These are phyloP conservation scores for Sebastes nivosus DNA, from an alignment of 2,797 vertebrate genomes.

Conservation along the genomic window DNA sequence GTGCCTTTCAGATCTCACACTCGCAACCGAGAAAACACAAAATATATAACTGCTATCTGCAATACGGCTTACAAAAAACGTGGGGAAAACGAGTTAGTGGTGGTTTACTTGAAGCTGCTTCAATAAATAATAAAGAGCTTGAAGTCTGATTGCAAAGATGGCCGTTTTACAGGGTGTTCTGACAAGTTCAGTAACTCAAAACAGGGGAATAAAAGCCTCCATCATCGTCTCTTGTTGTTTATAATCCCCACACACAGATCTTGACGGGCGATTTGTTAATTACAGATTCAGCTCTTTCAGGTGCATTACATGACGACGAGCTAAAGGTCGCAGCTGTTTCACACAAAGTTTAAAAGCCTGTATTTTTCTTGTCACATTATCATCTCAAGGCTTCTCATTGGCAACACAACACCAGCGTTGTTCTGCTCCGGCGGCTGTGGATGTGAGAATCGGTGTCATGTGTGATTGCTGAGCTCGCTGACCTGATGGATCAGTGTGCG, in stretches of 20 bases:
- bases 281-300: slow-evolving; percentile 31
- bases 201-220: neutral
- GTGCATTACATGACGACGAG: slow-evolving; percentile 25
- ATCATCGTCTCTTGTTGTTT: neutral
- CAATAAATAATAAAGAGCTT: neutral
- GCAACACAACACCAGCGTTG: neutral
- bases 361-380: slow-evolving; percentile 57
- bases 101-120: neutral
- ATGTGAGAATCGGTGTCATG: slow-evolving; percentile 1
- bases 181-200: neutral
- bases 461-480: slow-evolving; percentile 8
- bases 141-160: neutral
- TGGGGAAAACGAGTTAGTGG: neutral
- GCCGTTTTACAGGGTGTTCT: neutral
- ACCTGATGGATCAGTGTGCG: slow-evolving; percentile 4
- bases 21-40: neutral
- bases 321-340: slow-evolving; percentile 51
- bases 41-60: neutral
- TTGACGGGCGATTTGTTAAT: slow-evolving; percentile 20
- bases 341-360: slow-evolving; percentile 11
- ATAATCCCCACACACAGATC: neutral
- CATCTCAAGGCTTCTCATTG: slow-evolving; percentile 9
- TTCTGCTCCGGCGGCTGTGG: slow-evolving; percentile 24
- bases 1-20: neutral
- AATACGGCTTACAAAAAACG: neutral